A percentile compares a stretch with the other conserved stretches of the same genome.
Evolutionary conservation across 2,888 invertebrate species (phyloP).

Genomic region (Pediacus dermestoides): DNA sequence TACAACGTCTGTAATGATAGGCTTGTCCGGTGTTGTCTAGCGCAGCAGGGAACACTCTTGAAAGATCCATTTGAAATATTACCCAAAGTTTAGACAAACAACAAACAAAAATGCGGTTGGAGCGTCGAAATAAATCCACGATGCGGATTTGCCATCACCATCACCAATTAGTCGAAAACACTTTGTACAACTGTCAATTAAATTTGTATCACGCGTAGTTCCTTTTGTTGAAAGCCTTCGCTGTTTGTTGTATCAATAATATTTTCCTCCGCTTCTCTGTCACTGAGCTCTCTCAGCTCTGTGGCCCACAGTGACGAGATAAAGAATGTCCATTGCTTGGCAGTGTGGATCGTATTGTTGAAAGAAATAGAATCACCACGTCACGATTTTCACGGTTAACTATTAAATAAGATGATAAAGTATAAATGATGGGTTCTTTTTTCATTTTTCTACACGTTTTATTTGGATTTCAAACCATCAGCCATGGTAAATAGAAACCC

Average conservation of each 20-base stretch:
- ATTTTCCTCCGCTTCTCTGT: constrained; percentile 24
- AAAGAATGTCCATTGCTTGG: no score
- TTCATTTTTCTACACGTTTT: constrained; percentile 6
- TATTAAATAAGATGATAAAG: constrained; percentile 43
- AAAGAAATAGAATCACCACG: constrained; percentile 31
- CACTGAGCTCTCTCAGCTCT: constrained; percentile 21
- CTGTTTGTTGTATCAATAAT: constrained; percentile 23
- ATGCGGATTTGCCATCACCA: constrained; percentile 8
- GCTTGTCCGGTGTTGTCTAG: constrained; percentile 26
- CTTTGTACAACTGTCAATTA: constrained; percentile 23
- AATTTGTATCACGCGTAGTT: constrained; percentile 20
- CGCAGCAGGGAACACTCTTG: constrained; percentile 9
- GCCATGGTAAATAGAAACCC: no score
- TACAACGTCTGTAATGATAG: constrained; percentile 43
- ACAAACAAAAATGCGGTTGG: constrained; percentile 12
- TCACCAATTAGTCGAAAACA: constrained; percentile 20
- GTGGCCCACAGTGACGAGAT: constrained; percentile 25
- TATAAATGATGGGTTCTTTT: constrained; percentile 24
- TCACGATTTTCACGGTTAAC: constrained; percentile 39
- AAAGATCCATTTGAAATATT: constrained; percentile 18
- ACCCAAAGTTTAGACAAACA: constrained; percentile 4
- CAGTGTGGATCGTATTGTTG: not conserved
- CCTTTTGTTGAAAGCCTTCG: constrained; percentile 20
- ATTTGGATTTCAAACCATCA: no score
- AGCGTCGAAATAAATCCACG: constrained; percentile 9